A percentile compares a stretch with the other conserved stretches of the same genome.
Evolutionary conservation across 2,113 vertebrate species (phyloP).

Genomic region (Salminus brasiliensis): DNA sequence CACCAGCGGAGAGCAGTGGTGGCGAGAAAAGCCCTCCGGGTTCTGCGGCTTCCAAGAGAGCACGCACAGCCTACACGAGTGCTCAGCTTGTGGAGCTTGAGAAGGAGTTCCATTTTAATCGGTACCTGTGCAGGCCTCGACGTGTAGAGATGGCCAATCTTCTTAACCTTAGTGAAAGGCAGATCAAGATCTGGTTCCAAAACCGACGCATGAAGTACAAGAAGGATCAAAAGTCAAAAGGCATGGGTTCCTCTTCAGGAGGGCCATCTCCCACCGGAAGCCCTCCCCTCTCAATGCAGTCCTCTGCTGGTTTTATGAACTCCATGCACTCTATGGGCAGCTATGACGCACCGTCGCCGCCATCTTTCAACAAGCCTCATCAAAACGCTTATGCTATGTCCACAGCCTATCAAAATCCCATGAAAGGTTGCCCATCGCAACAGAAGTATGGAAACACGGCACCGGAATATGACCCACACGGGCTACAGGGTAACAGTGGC

Average conservation of each 20-base stretch:
- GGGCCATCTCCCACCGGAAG: slow-evolving; percentile 92
- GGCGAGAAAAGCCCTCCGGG: slow-evolving; percentile 95
- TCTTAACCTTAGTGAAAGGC: slow-evolving; percentile 93
- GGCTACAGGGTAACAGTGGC: slow-evolving; percentile 85
- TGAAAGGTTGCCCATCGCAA: slow-evolving; percentile 89
- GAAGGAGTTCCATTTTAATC: slow-evolving; percentile 94
- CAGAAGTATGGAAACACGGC: slow-evolving; percentile 89
- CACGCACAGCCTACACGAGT: slow-evolving; percentile 97
- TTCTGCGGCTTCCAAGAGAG: slow-evolving; percentile 93
- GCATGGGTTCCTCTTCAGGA: slow-evolving; percentile 90
- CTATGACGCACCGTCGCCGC: slow-evolving; percentile 93
- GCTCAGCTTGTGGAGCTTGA: slow-evolving; percentile 89
- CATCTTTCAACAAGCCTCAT: slow-evolving; percentile 90
- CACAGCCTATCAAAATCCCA: slow-evolving; percentile 86
- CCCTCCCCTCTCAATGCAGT: slow-evolving; percentile 92
- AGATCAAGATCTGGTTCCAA: slow-evolving; percentile 99
- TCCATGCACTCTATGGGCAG: slow-evolving; percentile 90
- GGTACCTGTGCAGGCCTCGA: slow-evolving; percentile 93
- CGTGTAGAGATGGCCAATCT: slow-evolving; percentile 97
- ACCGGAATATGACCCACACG: slow-evolving; percentile 91
- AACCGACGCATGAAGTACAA: slow-evolving; percentile 98
- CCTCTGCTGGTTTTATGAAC: slow-evolving; percentile 89
- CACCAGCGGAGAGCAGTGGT: slow-evolving; percentile 85
- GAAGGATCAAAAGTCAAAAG: slow-evolving; percentile 96
- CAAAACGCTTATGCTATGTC: slow-evolving; percentile 94